Conservation (phyloP, 2,888 invertebrate genomes). For the Empis livida region DNA sequence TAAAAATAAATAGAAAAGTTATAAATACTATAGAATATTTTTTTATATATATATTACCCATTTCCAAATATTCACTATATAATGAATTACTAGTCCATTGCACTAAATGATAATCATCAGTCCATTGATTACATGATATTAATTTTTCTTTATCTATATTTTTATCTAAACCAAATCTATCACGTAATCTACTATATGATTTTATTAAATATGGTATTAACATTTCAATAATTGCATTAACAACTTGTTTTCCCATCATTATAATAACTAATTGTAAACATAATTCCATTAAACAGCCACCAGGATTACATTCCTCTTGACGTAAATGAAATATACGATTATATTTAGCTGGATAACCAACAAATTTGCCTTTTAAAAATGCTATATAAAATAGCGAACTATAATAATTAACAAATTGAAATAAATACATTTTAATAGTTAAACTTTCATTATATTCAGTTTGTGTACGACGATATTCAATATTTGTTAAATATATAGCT, state of each 20-base stretch:
- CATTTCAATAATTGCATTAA: conserved; percentile 67
- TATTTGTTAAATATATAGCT: conserved; percentile 56
- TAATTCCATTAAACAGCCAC: conserved; percentile 75
- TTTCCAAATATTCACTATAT: conserved; percentile 74
- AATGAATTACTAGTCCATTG: conserved; percentile 52
- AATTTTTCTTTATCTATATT: conserved; percentile 27
- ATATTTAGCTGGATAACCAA: conserved; percentile 65
- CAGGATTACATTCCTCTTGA: conserved; percentile 70
- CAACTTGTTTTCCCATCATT: conserved; percentile 74
- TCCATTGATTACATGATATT: conserved; percentile 53
- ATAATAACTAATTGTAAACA: conserved; percentile 76
- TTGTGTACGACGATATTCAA: conserved; percentile 66
- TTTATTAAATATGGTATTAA: conserved; percentile 49
- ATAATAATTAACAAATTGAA: conserved; percentile 84
- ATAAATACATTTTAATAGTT: conserved; percentile 73
- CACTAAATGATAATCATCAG: conserved; percentile 56
- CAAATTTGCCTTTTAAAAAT: conserved; percentile 63
- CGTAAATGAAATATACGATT: conserved; percentile 55
- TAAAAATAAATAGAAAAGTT: not conserved
- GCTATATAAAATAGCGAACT: conserved; percentile 78
- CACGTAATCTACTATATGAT: conserved; percentile 32
- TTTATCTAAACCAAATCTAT: conserved; percentile 38
- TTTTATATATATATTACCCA: conserved; percentile 45
- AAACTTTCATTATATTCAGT: conserved; percentile 77
- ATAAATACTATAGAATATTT: not conserved